A percentile compares a stretch with the other conserved stretches of the same genome.
phyloP scores from a whole-genome alignment of 2,113 vertebrate genomes.

The Acinonyx jubatus region DNA sequence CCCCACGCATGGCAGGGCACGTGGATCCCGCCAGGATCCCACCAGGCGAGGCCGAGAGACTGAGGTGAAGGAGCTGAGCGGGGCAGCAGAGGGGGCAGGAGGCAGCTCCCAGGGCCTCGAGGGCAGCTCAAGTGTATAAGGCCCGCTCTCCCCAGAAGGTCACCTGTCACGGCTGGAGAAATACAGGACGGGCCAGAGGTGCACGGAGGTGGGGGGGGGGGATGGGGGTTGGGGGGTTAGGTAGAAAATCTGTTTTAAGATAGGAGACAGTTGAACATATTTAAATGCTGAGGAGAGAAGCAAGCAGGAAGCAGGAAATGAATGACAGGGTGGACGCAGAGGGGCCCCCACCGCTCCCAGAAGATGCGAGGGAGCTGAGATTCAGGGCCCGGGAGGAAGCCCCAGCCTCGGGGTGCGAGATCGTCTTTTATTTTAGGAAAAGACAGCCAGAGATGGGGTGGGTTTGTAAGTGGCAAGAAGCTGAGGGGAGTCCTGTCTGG shows the following conservation, averaged over 20 bases:
- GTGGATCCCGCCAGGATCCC: not conserved
- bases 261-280: not conserved
- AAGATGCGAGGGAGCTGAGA: not conserved
- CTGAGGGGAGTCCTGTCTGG: not conserved
- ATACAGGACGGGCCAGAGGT: not conserved
- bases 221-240: fast-evolving
- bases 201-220: not conserved
- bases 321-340: not conserved
- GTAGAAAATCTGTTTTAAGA: not conserved
- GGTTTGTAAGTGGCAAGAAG: not conserved
- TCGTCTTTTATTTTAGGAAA: not conserved
- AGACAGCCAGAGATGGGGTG: not conserved
- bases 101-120: not conserved
- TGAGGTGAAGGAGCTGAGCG: not conserved
- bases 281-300: not conserved
- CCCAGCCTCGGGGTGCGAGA: too few relatives aligned
- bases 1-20: not conserved
- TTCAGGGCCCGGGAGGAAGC: not conserved
- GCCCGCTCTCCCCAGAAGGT: not conserved
- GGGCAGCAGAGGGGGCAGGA: not conserved
- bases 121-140: not conserved
- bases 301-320: not conserved
- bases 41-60: not conserved
- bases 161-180: not conserved
- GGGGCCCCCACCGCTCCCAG: not conserved